Conservation (phyloP, 2,113 vertebrate genomes). For the Muntiacus muntjak region DNA sequence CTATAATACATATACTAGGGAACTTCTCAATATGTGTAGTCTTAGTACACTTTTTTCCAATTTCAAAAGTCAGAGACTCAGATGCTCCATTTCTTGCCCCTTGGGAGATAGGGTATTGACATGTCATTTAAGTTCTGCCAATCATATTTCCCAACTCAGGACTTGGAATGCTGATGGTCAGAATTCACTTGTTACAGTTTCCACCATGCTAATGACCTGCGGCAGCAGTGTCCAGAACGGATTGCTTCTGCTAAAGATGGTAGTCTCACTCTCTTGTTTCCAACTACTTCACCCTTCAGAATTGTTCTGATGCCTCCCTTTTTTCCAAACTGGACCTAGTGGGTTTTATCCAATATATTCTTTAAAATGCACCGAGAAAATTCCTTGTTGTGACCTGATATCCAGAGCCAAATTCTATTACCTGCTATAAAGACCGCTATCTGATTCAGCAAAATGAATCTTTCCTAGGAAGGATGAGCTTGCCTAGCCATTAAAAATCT, state of each 20-base stretch:
- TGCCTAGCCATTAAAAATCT: background rate
- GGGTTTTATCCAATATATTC: background rate
- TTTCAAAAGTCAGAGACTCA: background rate
- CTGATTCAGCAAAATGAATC: background rate
- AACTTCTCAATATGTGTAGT: background rate
- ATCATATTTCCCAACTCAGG: background rate
- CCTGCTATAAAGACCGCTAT: background rate
- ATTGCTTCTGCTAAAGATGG: background rate
- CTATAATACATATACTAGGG: background rate
- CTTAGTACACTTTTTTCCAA: background rate
- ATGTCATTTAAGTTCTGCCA: background rate
- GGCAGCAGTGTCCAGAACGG: background rate
- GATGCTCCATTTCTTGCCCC: background rate
- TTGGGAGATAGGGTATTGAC: background rate
- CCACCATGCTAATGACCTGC: accelerated
- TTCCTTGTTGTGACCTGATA: background rate
- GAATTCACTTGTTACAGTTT: background rate
- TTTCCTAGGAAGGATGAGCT: background rate
- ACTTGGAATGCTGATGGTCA: background rate
- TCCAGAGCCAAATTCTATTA: background rate
- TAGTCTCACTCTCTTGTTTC: background rate
- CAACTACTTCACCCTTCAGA: too few species aligned
- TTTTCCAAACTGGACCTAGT: background rate
- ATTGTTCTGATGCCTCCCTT: background rate
- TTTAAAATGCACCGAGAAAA: background rate